Evolutionary conservation across 2,888 invertebrate genomes (phyloP), one percentile per base, ranked within the genome.

Genomic region (Drosophila anomelani): DNA sequence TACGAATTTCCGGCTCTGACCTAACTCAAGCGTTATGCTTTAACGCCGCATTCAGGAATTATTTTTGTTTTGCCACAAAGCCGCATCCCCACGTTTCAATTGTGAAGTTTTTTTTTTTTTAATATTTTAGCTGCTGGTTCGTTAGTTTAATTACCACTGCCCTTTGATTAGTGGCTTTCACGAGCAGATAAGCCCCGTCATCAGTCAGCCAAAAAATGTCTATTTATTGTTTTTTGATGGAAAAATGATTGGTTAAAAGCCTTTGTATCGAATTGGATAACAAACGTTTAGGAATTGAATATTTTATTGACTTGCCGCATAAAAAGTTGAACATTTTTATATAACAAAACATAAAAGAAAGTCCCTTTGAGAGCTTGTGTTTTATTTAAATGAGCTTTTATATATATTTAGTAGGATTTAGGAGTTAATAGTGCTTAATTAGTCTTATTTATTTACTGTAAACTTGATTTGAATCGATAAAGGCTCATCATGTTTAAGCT

Each of bases 1-100:
- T 38, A 53, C 55, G 26, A 39, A 43, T 47, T 68, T 59, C 64
- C 66, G 60, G 75, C 67, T 80, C 68, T 75, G 75, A 77, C 67
- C 77, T 75, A 72, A 56, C 71, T 59, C 58, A 78, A 69, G 74
- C 56, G 78, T 38, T 41, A 51, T 51, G 41, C 49, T 41, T 62
- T 41, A 44, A 15, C 20, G 17, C 54, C 46, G 68, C 39, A 29
- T 34, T 34, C 47, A 17, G 66, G n/a, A 36, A 53, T 29, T 44
- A 13, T 23, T 51, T 62, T 38, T 38, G 13, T 36, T 17, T 49
- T 38, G 15, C 59, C 43, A 36, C 59, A 62, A 61, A 36, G 34
- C n/a, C 44, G 15, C 36, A n/a, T n/a, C 5, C 17, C 8, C 17
- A 15, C 10, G 23, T 34, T 41, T 29, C 9, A n/a, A 59, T 34